These are phyloP conservation scores for Macrobrachium rosenbergii DNA, from an alignment of 1,140 invertebrate genomes.

Conservation along the genomic window DNA sequence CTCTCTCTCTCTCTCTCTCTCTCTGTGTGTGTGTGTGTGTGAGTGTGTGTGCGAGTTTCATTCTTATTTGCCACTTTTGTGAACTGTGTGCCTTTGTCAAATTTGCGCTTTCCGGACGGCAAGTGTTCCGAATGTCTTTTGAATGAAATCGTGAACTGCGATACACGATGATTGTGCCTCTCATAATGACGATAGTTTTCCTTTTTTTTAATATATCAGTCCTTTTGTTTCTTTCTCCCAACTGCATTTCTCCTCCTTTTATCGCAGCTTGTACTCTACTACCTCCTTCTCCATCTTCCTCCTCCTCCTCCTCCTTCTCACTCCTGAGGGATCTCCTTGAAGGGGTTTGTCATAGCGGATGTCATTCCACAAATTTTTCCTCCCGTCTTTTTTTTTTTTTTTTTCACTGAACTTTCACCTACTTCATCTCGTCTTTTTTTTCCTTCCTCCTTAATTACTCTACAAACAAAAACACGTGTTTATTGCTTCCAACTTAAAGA, in stretches of 20 bases:
- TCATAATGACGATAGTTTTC: too few relatives aligned
- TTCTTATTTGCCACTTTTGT: constrained; percentile 6
- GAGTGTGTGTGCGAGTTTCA: background rate
- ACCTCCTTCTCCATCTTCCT: background rate
- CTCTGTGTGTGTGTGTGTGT: constrained; percentile 33
- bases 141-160: too few relatives aligned
- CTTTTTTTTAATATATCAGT: too few relatives aligned
- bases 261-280: background rate
- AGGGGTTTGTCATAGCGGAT: background rate
- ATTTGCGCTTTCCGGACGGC: too few relatives aligned
- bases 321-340: constrained; percentile 26
- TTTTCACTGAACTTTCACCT: background rate
- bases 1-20: constrained; percentile 39
- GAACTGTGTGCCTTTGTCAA: background rate
- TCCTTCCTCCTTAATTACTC: background rate
- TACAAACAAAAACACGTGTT: too few relatives aligned
- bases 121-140: too few relatives aligned
- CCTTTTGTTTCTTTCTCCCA: background rate
- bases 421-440: background rate
- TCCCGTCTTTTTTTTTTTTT: constrained; percentile 37
- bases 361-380: constrained; percentile 35
- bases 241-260: background rate
- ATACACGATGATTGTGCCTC: too few relatives aligned
- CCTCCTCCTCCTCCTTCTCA: constrained; percentile 1
- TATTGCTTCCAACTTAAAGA: too few relatives aligned